Evolutionary conservation across 1,140 invertebrate species (phyloP).

Genomic region (Lordiphosa collinella): DNA sequence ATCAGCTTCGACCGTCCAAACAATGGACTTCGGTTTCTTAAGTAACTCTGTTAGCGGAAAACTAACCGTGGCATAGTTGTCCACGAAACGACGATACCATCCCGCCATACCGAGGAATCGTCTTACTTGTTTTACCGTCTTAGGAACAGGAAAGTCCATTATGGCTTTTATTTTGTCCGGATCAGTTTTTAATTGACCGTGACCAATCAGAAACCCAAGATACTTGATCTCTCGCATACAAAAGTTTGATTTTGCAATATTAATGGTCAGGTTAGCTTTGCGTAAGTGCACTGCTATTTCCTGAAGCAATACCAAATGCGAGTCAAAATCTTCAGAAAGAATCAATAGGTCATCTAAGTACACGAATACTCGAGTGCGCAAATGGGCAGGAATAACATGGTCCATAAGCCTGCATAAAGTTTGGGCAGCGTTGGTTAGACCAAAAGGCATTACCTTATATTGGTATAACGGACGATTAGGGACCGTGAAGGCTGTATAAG

Average conservation of each 20-base stretch:
- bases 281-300: not conserved
- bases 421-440: not conserved
- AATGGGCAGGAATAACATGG: not conserved
- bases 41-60: too few species aligned
- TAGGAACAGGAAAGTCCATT: not conserved
- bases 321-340: not conserved
- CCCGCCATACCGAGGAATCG: not conserved
- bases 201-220: not conserved
- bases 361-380: too few species aligned
- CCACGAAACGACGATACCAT: too few species aligned
- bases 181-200: not conserved
- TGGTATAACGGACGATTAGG: slow-evolving; percentile 1
- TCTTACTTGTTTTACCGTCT: not conserved
- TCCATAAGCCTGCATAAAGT: not conserved
- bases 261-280: not conserved
- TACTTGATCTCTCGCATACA: not conserved
- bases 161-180: not conserved
- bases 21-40: not conserved
- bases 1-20: not conserved
- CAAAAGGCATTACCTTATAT: slow-evolving; percentile 6
- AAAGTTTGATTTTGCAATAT: not conserved
- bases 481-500: not conserved
- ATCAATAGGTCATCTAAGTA: too few species aligned
- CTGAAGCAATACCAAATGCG: not conserved
- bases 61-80: too few species aligned